phyloP scores from a whole-genome alignment of 2,888 invertebrate species.

The Ennomos erosarius region DNA sequence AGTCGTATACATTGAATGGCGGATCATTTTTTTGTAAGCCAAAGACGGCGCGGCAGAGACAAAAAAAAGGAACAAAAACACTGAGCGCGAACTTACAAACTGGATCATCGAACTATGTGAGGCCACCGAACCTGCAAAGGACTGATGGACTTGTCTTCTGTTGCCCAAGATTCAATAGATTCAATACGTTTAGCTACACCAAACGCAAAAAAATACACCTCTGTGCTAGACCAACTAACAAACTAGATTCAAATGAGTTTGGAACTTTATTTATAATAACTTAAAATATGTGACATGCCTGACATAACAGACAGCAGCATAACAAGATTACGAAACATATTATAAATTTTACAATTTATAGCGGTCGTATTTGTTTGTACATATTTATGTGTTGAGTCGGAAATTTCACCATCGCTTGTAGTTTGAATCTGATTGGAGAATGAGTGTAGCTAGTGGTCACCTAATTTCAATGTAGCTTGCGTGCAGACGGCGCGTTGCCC shows the following conservation, averaged over 20 bases:
- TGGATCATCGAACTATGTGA: slow-evolving; percentile 78
- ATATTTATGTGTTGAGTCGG: slow-evolving; percentile 20
- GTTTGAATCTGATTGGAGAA: slow-evolving; percentile 33
- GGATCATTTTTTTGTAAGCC: slow-evolving; percentile 62
- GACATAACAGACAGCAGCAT: slow-evolving; percentile 28
- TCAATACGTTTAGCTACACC: background rate
- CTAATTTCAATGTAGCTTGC: slow-evolving; percentile 53
- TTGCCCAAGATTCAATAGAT: slow-evolving; percentile 27
- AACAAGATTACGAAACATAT: slow-evolving; percentile 25
- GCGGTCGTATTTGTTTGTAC: slow-evolving; percentile 7
- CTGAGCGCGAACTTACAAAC: slow-evolving; percentile 66
- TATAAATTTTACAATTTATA: slow-evolving; percentile 19
- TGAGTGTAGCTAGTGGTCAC: slow-evolving; percentile 47
- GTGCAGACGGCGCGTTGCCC: slow-evolving; percentile 67
- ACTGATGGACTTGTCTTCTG: slow-evolving; percentile 47
- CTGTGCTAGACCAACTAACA: background rate
- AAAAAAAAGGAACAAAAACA: slow-evolving; percentile 71
- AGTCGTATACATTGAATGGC: slow-evolving; percentile 64
- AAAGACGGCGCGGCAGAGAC: slow-evolving; percentile 48
- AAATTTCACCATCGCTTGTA: slow-evolving; percentile 37
- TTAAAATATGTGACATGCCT: slow-evolving; percentile 6
- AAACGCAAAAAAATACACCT: too few species aligned
- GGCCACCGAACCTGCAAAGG: slow-evolving; percentile 70
- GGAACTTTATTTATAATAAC: slow-evolving; percentile 30
- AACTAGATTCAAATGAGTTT: slow-evolving; percentile 8